Conservation (phyloP, 2,888 invertebrate genomes). For the Zygogramma bicolorata region DNA sequence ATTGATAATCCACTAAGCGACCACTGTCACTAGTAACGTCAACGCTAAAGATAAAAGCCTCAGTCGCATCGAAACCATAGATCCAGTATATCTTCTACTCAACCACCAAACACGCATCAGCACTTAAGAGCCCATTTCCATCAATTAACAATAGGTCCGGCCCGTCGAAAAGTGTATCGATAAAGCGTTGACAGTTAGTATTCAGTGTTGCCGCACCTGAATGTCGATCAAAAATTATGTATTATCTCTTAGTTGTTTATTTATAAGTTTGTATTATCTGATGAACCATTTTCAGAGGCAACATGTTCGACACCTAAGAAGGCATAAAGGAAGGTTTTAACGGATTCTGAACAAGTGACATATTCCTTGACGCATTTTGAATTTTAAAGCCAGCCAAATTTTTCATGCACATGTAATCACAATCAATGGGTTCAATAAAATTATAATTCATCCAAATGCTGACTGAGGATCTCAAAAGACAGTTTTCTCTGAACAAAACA, state of each 20-base stretch:
- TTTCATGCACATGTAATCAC: no score
- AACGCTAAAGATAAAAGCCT: neutral
- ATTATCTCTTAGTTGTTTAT: neutral
- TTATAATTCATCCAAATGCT: no score
- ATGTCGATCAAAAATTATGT: neutral
- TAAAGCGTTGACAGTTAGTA: constrained; percentile 14
- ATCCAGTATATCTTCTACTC: constrained; percentile 33
- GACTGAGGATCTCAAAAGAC: no score
- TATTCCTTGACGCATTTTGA: no score
- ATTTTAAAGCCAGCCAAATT: no score
- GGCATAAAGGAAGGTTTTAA: no score
- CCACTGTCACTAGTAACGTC: constrained; percentile 4
- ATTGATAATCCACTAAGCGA: neutral
- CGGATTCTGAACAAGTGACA: no score
- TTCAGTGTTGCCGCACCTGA: constrained; percentile 5
- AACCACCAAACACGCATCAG: constrained; percentile 45
- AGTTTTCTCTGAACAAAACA: no score
- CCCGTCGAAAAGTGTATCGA: constrained; percentile 22
- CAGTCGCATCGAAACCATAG: constrained; percentile 25
- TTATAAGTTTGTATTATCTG: neutral
- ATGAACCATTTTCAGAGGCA: neutral
- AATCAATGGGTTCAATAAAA: no score
- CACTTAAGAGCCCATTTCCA: constrained; percentile 47
- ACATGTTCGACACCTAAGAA: no score
- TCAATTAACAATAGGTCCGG: constrained; percentile 41